These are phyloP conservation scores for Octodon degus DNA, from an alignment of 2,113 vertebrate genomes.

Conservation along the genomic window DNA sequence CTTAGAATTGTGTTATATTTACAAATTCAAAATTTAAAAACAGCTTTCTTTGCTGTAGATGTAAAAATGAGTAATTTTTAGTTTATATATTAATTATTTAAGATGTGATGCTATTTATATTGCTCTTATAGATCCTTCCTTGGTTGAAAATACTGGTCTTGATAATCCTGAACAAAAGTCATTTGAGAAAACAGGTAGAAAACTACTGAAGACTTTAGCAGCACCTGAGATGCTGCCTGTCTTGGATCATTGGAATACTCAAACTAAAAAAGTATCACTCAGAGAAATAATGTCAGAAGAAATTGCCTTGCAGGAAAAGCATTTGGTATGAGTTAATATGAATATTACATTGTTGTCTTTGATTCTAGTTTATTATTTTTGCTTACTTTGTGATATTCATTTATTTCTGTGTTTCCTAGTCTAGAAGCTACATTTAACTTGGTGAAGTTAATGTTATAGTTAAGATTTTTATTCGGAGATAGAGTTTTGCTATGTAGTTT, in stretches of 20 bases:
- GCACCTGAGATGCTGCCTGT: slow-evolving; percentile 85
- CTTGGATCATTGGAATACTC: slow-evolving; percentile 94
- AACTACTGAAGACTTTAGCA: slow-evolving; percentile 79
- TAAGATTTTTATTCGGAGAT: neutral
- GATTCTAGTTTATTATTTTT: slow-evolving; percentile 31
- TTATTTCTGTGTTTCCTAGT: slow-evolving; percentile 42
- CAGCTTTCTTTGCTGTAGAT: neutral
- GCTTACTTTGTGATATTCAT: slow-evolving; percentile 48
- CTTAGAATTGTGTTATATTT: slow-evolving; percentile 27
- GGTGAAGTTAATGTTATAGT: slow-evolving; percentile 55
- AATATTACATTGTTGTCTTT: neutral
- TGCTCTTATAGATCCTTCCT: slow-evolving; percentile 82
- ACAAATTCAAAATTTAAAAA: slow-evolving; percentile 32
- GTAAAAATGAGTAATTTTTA: slow-evolving; percentile 42
- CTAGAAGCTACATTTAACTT: slow-evolving; percentile 42
- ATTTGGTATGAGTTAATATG: slow-evolving; percentile 88
- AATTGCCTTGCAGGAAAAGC: slow-evolving; percentile 91
- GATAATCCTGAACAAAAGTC: slow-evolving; percentile 81
- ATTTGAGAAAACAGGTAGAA: slow-evolving; percentile 80
- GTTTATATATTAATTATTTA: slow-evolving; percentile 61
- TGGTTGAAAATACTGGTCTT: slow-evolving; percentile 75
- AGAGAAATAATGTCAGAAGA: slow-evolving; percentile 97
- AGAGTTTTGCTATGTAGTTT: neutral
- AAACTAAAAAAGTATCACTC: slow-evolving; percentile 92
- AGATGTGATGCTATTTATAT: slow-evolving; percentile 46